Evolutionary conservation across 2,888 invertebrate genomes (phyloP), one percentile per base, ranked within the genome.

Genomic region (Erebia palarica): DNA sequence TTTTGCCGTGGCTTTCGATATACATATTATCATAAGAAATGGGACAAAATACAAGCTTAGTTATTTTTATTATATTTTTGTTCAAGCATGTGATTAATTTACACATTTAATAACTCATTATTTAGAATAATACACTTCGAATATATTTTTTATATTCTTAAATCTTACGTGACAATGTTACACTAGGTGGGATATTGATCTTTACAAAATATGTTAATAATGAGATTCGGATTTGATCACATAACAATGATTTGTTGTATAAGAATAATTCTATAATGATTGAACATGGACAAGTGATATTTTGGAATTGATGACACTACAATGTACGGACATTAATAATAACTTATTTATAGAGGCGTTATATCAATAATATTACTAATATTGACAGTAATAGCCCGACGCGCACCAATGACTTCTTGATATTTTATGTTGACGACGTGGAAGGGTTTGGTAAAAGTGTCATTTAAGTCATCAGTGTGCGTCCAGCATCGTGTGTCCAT

Each of bases 151-250:
- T 74, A 75, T 78, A 77, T 69, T 77, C 81, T 36, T 82, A 84
- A 86, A 78, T 81, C 91, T 90, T 89, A 91, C 77, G 79, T 77
- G 81, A 85, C 89, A 91, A 85, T 87, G 88, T 86, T 90, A 90
- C 79, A 81, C 88, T 89, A 92, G 92, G 92, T 92, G 92, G 92
- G 92, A 85, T 84, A 85, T 84, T 83, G 81, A 82, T 80, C 77
- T 80, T 85, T 83, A 79, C 74, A 78, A 70, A 36, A 36, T 36
- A 76, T 73, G 71, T 76, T 73, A 74, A 58, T 66, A 63, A 69
- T 73, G 73, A 71, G 71, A 74, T 74, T 74, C 71, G 59, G 65
- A 57, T 65, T 66, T 53, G 61, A 69, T 64, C 63, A 71, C 69
- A 71, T 59, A 67, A 60, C 47, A 64, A 66, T 68, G 65, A 63